Evolutionary conservation across 2,888 invertebrate species (phyloP), one percentile per base, ranked within the genome.

Genomic region (Zygothrica quintamaculata): DNA sequence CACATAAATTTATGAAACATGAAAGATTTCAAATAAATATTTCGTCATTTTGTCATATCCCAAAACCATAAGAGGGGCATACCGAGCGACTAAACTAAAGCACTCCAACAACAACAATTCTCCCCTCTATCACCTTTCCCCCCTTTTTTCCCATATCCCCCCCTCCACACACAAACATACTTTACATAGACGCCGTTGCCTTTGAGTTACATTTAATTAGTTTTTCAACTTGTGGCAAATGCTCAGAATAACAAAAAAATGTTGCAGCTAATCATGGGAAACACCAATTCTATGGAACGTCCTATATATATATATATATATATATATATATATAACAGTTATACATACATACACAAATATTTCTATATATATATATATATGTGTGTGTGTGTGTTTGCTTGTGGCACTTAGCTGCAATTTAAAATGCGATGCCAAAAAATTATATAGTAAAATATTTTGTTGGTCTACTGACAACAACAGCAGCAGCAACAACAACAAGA

Each of bases 21-120:
- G 85, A 84, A 85, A 84, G 84, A 84, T 84, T 82, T 87, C 79
- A 85, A 71, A 84, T 87, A 84, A 84, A 84, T 87, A 87, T 87
- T 87, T 84, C 87, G 64, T 79, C 87, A 87, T 84, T 55, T 77
- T 56, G 76, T 74, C 68, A 61, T 3, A 6, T 22, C 9, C 22
- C 34, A 11, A 46, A 15, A n/a, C 18, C 9, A 18, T 1, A 8
- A 25, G n/a, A 9, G 26, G 15, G 6, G 8, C 39, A 9, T 7
- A 18, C 18, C 4, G 34, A 5, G 12, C 5, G 18, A 22, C 18
- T 3, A 2, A 22, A 5, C 18, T 22, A 22, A 22, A 5, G 3
- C 18, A 22, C 2, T 5, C 18, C 18, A n/a, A n/a, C n/a, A n/a
- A n/a, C n/a, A n/a, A n/a, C n/a, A n/a, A n/a, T n/a, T n/a, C n/a